Evolutionary conservation across 1,140 invertebrate genomes (phyloP).

Genomic region (Parasteatoda tepidariorum): DNA sequence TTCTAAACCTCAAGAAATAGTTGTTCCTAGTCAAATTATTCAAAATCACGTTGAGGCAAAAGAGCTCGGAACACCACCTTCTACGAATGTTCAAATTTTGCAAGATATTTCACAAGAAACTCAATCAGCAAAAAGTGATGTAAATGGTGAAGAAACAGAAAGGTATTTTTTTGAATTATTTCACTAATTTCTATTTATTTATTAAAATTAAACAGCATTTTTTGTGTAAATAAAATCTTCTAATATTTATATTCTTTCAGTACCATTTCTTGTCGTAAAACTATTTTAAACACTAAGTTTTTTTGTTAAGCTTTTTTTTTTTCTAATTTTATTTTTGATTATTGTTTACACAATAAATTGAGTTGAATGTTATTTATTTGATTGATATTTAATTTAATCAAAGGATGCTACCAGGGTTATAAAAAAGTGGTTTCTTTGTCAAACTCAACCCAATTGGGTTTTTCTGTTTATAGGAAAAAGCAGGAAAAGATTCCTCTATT

Average conservation of each 20-base stretch:
- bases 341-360: no score
- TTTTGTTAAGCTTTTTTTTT: no score
- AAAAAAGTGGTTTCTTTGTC: no score
- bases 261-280: neutral
- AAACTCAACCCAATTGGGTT: no score
- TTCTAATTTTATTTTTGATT: no score
- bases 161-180: no score
- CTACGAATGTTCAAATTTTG: constrained; percentile 21
- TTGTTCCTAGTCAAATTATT: constrained; percentile 56
- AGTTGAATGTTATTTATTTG: no score
- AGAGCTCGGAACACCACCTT: constrained; percentile 44
- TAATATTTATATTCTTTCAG: neutral
- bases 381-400: no score
- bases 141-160: constrained; percentile 56
- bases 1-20: constrained; percentile 16
- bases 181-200: neutral
- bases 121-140: constrained; percentile 34
- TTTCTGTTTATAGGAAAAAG: no score
- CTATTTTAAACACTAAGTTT: neutral
- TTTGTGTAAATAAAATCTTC: no score
- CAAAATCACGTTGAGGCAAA: constrained; percentile 43
- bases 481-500: no score
- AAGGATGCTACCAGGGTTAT: no score
- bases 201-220: neutral
- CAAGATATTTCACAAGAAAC: constrained; percentile 36